A percentile compares a stretch with the other conserved stretches of the same genome.
phyloP scores from a whole-genome alignment of 2,113 vertebrate genomes.

The Istiophorus platypterus region DNA sequence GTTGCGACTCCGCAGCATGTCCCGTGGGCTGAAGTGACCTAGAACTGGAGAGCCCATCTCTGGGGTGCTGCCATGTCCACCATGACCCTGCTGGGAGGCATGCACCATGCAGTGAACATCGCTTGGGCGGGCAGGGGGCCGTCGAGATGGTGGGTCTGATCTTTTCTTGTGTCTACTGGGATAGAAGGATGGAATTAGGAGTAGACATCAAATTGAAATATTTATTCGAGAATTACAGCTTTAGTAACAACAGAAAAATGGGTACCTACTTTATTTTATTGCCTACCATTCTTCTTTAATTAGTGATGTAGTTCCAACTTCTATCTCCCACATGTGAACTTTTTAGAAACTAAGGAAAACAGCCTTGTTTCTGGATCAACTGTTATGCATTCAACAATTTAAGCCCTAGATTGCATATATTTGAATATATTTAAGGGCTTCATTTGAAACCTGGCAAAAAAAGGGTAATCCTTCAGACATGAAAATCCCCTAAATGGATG shows the following conservation, averaged over 20 bases:
- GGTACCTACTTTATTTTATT: background rate
- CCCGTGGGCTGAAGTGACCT: slow-evolving; percentile 90
- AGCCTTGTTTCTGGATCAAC: background rate
- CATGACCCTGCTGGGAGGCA: slow-evolving; percentile 85
- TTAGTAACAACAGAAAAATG: background rate
- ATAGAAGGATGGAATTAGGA: background rate
- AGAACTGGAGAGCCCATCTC: slow-evolving; percentile 90
- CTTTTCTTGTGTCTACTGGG: slow-evolving; percentile 91
- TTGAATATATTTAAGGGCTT: background rate
- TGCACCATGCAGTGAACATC: slow-evolving; percentile 92
- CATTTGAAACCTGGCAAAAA: background rate
- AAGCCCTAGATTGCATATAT: background rate
- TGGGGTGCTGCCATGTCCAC: slow-evolving; percentile 82
- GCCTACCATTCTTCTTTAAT: background rate
- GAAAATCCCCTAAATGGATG: background rate
- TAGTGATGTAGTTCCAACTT: background rate
- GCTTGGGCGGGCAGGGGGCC: slow-evolving; percentile 90
- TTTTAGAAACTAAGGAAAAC: background rate
- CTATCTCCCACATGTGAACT: background rate
- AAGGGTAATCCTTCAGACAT: background rate
- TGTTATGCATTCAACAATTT: background rate
- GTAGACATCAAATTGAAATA: background rate
- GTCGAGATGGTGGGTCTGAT: slow-evolving; percentile 89
- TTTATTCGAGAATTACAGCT: background rate
- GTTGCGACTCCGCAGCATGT: slow-evolving; percentile 89